Base-by-base conservation (phyloP, 2,797 vertebrate species). In the Smutsia gigantea region DNA sequence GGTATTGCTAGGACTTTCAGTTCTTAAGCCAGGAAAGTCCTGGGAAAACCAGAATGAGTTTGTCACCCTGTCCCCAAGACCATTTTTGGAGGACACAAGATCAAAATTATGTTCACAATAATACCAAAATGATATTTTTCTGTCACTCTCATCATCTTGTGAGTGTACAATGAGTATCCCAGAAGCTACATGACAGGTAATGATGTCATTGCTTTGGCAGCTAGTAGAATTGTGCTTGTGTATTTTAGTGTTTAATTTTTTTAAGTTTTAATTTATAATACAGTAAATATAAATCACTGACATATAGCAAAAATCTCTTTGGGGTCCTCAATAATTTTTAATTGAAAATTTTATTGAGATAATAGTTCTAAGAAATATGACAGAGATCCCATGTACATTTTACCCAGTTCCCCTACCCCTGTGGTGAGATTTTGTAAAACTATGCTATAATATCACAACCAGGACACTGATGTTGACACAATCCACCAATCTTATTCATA, bases 201-300 rank as follows among this genome's bases (percentile, higher is more conserved):
- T n/a, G 49, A 68, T 86, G 37, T 61, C 23, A 64, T 72, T 74
- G 7, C 39, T 91, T n/a, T 83, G n/a, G 11, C n/a, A 21, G 64
- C 12, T 83, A 78, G 78, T 68, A 12, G 6, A 86, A 64, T 89
- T 55, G 21, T 93, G 49, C 27, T 81, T 96, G 18, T 59, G 8
- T 85, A 49, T 78, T 64, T 93, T 84, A 57, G 46, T 53, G 5
- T 63, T 37, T 57, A 74, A 31, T 61, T 42, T 81, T 86, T 87
- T 84, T 81, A 31, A 64, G 64, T 85, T 95, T 95, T 88, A 66
- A 84, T 81, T 91, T 81, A 42, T 75, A 90, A 86, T 69, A 83
- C 4, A 69, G 19, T 78, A 92, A 92, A 69, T 81, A 57, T 53
- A 79, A 85, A 90, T 82, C 90, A 94, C 31, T 46, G 17, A 90